phyloP scores from a whole-genome alignment of 2,888 invertebrate species.

The Epirrhoe tristata region DNA sequence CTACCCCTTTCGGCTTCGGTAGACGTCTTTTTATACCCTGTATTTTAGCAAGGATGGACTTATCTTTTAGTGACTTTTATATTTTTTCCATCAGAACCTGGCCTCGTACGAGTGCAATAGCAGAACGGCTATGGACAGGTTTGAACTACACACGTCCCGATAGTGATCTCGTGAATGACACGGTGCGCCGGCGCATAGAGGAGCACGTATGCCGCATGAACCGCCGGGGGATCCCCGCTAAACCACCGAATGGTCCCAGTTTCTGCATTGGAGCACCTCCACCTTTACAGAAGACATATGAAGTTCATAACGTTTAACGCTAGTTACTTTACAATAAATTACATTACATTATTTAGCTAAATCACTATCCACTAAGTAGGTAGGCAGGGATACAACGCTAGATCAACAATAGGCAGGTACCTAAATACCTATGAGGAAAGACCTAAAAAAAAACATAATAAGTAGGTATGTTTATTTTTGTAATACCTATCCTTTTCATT shows the following conservation, averaged over 20 bases:
- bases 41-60: not conserved
- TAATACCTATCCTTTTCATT: too few species aligned
- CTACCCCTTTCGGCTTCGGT: too few species aligned
- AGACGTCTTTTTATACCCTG: too few species aligned
- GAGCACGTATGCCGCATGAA: conserved; percentile 88
- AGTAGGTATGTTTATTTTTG: too few species aligned
- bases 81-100: conserved; percentile 83
- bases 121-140: conserved; percentile 92
- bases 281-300: not conserved
- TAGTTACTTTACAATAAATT: too few species aligned
- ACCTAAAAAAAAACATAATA: too few species aligned
- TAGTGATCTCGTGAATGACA: conserved; percentile 14
- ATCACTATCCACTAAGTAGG: too few species aligned
- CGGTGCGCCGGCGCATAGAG: conserved; percentile 55
- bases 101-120: conserved; percentile 93
- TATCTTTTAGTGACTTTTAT: not conserved
- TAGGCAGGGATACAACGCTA: too few species aligned
- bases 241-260: conserved; percentile 88
- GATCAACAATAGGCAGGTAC: too few species aligned
- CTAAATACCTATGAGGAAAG: too few species aligned
- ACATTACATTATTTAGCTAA: too few species aligned
- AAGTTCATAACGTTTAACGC: conserved; percentile 5
- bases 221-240: conserved; percentile 87
- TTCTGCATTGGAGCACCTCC: conserved; percentile 59
- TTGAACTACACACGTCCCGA: conserved; percentile 27